These are phyloP conservation scores for Tinea pellionella DNA, from an alignment of 2,888 invertebrate species.

Conservation along the genomic window DNA sequence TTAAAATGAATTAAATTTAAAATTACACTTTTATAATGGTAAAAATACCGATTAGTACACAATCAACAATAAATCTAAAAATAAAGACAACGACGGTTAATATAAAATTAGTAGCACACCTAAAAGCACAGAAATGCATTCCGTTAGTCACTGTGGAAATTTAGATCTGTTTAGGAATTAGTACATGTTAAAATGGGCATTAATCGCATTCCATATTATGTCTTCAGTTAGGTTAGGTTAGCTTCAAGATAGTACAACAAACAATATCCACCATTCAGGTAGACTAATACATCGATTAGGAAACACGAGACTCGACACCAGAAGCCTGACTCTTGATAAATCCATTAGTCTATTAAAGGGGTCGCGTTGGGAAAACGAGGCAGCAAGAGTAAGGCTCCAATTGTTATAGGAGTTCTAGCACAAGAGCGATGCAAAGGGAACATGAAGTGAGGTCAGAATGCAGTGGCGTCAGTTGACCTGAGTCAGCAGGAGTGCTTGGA, in stretches of 20 bases:
- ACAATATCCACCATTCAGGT: not conserved
- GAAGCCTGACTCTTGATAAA: not conserved
- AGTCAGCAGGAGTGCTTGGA: slow-evolving; percentile 67
- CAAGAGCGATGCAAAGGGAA: not conserved
- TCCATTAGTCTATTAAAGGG: not conserved
- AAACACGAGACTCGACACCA: not conserved
- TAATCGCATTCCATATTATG: not conserved
- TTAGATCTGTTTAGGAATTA: not conserved
- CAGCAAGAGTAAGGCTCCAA: not conserved
- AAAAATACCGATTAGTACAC: not conserved
- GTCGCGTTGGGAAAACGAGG: not conserved
- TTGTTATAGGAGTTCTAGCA: not conserved
- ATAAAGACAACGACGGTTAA: slow-evolving; percentile 20
- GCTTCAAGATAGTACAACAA: not conserved
- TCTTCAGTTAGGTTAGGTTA: not conserved
- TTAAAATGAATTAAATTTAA: slow-evolving; percentile 17
- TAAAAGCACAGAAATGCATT: slow-evolving; percentile 45
- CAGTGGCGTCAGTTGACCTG: slow-evolving; percentile 47
- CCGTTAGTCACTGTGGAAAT: slow-evolving; percentile 17
- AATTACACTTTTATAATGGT: not conserved
- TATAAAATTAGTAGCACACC: slow-evolving; percentile 50
- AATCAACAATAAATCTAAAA: not conserved
- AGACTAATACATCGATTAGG: not conserved
- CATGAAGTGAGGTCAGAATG: not conserved
- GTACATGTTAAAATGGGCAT: not conserved